These are phyloP conservation scores for Cylindroiulus punctatus DNA, from an alignment of 2,888 invertebrate species.

Conservation along the genomic window DNA sequence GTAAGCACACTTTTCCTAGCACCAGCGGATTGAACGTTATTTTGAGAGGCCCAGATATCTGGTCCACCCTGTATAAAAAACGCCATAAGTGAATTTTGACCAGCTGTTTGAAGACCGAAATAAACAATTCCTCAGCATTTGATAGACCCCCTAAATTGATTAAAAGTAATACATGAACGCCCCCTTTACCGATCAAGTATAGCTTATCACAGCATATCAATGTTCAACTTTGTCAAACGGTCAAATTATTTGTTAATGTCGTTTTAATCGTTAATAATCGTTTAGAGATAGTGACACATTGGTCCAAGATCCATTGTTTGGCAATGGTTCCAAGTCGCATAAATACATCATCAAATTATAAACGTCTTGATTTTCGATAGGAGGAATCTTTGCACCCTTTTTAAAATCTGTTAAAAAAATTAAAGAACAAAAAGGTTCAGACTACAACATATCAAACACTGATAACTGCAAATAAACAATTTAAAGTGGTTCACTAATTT, in stretches of 20 bases:
- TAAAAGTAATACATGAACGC: too few relatives aligned
- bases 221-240: neutral
- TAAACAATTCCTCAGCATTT: too few relatives aligned
- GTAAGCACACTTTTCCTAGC: too few relatives aligned
- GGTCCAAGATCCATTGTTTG: constrained; percentile 59
- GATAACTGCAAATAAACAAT: neutral
- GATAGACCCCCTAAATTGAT: too few relatives aligned
- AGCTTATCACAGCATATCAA: too few relatives aligned
- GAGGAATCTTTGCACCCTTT: constrained; percentile 64
- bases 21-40: too few relatives aligned
- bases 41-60: too few relatives aligned
- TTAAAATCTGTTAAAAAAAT: constrained; percentile 70
- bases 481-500: too few relatives aligned
- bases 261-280: neutral
- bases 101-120: too few relatives aligned
- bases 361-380: constrained; percentile 75
- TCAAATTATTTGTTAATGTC: neutral
- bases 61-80: too few relatives aligned
- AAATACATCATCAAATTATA: constrained; percentile 74
- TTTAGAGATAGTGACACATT: constrained; percentile 20
- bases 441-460: neutral
- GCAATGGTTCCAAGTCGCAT: constrained; percentile 69
- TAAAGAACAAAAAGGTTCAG: neutral
- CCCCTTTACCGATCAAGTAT: too few relatives aligned
- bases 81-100: too few relatives aligned